Base-by-base conservation (phyloP, 2,888 invertebrate species). In the Himalopsyche anomala region DNA sequence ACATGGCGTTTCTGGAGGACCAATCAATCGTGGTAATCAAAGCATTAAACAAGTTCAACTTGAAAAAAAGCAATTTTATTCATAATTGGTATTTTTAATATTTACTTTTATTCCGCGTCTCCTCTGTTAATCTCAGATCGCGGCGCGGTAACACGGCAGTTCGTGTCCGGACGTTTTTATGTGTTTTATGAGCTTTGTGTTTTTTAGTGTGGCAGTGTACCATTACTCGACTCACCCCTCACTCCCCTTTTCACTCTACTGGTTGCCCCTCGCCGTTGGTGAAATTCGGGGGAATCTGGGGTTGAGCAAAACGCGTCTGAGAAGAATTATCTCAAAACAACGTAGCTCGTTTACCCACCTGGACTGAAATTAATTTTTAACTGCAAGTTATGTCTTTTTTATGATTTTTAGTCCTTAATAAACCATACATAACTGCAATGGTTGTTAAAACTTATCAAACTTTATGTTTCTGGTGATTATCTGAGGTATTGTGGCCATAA, bases 171-270 rank as follows among this genome's bases (percentile, higher is more conserved):
- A 88, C 88, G 82, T 87, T 88, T 88, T 88, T 88, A 88, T 88
- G 87, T 88, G 84, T 87, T 88, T 88, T 88, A 88, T 87, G 86
- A 87, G 86, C 84, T 85, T 83, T 45, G 84, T 86, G 86, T 86
- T 86, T 84, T 88, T 88, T 88, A 88, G 83, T 86, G 85, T 85
- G 83, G 80, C 82, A 74, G 56, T 51, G 85, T 51, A 81, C 28
- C 86, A 88, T 88, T 84, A 87, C 85, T 88, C 86, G 56, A 81
- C 81, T 56, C 80, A 81, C 84, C 83, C 82, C 84, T n/a, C 38
- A 19, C 62, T 28, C 62, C 62, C 51, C 62, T n/a, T 28, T n/a
- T 62, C 28, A 38, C 38, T 54, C 51, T 40, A 69, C 51, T 80
- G 54, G 17, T 36, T 80, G 38, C 81, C 40, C 38, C 85, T 40